Evolutionary conservation across 1,140 invertebrate species (phyloP), one percentile per base, ranked within the genome.

Genomic region (Listronotus oregonensis): DNA sequence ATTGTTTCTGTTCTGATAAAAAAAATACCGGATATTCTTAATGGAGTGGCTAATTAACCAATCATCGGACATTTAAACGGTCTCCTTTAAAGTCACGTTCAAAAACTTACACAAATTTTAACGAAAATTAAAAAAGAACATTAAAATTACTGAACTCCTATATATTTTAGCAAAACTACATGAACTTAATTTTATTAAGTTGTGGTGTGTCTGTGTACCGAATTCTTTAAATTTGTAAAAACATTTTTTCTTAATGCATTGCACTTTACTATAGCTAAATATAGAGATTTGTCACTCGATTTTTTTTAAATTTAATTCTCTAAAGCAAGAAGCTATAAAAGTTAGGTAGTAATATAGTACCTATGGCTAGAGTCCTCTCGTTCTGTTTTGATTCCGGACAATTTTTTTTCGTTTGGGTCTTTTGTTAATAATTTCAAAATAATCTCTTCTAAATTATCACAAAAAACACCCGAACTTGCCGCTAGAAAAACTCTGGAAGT

Each of bases 311-410:
- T 52, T 31, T 46, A 70, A 70, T 70, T 68, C 68, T 68, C 71
- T 72, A 72, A 69, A 61, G 70, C 69, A 72, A 69, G 50, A 72
- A 72, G 71, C 69, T 69, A 63, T 64, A 57, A 71, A 71, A 67
- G 42, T 51, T 55, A 55, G 63, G 63, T 65, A 50, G 47, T 65
- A 65, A 65, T 66, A 64, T 57, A 66, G 46, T 66, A 61, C 52
- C 57, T 61, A 47, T 8, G 11, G 11, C 1, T 37, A 37, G 42
- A 40, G 49, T 66, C 56, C 31, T 66, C 55, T 57, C 14, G 64
- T 18, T 8, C 46, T 43, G 17, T 47, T 14, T 39, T 44, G 15
- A 47, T 46, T 42, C 15, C 37, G 34, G 62, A 52, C 43, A 63
- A 62, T 52, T 44, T 46, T 27, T 34, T 21, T 44, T 43, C 21